These are phyloP conservation scores for Sula dactylatra DNA, from an alignment of 2,113 vertebrate species.

Conservation along the genomic window DNA sequence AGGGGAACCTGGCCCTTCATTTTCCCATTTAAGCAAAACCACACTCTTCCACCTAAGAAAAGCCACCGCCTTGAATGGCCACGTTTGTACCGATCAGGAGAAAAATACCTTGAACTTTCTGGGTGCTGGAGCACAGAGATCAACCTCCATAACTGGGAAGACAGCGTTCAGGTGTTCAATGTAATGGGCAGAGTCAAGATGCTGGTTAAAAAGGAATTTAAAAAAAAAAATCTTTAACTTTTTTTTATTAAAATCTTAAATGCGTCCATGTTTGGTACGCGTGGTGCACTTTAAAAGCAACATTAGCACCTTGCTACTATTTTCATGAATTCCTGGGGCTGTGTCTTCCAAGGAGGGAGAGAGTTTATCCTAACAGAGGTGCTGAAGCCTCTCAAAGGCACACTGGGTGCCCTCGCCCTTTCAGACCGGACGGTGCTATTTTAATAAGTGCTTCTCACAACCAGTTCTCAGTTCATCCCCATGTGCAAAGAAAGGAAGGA, in stretches of 20 bases:
- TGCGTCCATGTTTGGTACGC: accelerated
- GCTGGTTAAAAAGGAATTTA: neutral
- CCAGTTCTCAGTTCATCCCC: neutral
- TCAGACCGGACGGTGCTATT: neutral
- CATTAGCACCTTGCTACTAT: neutral
- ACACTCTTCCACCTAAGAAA: neutral
- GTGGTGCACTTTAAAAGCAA: neutral
- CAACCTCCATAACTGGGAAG: no score
- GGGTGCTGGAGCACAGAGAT: neutral
- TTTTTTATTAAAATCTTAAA: neutral
- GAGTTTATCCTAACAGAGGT: neutral
- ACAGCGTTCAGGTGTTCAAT: neutral
- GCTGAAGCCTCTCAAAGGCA: neutral
- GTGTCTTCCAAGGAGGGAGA: neutral
- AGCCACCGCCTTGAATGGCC: neutral
- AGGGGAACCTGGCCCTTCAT: neutral
- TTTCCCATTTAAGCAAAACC: neutral
- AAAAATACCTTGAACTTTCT: neutral
- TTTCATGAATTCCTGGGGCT: neutral
- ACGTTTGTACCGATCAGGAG: neutral
- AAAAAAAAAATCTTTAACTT: neutral
- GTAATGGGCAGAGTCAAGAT: neutral
- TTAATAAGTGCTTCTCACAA: neutral
- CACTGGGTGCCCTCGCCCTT: neutral
- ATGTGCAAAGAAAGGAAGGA: neutral